Conservation (phyloP, 2,797 vertebrate genomes). For the Xiphorhynchus erythropygius region DNA sequence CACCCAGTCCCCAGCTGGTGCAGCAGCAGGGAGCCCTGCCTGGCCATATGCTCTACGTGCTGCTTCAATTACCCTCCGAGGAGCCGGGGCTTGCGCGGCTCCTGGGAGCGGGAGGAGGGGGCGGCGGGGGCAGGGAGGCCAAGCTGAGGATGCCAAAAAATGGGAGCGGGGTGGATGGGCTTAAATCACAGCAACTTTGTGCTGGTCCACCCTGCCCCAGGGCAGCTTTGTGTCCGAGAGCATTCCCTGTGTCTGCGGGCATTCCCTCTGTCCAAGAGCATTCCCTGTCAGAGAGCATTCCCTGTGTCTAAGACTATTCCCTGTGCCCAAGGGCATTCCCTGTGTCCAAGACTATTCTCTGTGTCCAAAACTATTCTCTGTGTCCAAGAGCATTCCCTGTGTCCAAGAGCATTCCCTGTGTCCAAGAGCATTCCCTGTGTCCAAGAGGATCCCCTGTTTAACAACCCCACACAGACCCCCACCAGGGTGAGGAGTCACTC, state of each 20-base stretch:
- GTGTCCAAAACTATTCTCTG: too few relatives aligned
- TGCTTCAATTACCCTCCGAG: conserved; percentile 88
- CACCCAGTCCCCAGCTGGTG: conserved; percentile 92
- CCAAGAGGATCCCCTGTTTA: too few relatives aligned
- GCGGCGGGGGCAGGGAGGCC: neutral
- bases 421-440: too few relatives aligned
- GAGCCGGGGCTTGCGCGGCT: conserved; percentile 63
- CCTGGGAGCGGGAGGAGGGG: neutral
- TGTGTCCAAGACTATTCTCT: too few relatives aligned
- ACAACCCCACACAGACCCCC: neutral
- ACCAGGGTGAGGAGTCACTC: neutral
- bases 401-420: too few relatives aligned
- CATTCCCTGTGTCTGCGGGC: neutral
- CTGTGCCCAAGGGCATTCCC: too few relatives aligned
- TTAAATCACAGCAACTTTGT: neutral
- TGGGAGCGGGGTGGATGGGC: accelerated
- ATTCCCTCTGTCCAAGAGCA: neutral
- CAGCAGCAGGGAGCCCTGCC: conserved; percentile 90
- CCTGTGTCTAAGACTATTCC: too few relatives aligned
- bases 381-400: too few relatives aligned
- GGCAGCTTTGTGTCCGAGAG: neutral
- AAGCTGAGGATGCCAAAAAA: neutral
- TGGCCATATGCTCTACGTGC: conserved; percentile 88
- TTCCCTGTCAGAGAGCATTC: accelerated
- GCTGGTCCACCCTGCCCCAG: neutral